These are phyloP conservation scores for Aix galericulata DNA, from an alignment of 2,113 vertebrate genomes.

Conservation along the genomic window DNA sequence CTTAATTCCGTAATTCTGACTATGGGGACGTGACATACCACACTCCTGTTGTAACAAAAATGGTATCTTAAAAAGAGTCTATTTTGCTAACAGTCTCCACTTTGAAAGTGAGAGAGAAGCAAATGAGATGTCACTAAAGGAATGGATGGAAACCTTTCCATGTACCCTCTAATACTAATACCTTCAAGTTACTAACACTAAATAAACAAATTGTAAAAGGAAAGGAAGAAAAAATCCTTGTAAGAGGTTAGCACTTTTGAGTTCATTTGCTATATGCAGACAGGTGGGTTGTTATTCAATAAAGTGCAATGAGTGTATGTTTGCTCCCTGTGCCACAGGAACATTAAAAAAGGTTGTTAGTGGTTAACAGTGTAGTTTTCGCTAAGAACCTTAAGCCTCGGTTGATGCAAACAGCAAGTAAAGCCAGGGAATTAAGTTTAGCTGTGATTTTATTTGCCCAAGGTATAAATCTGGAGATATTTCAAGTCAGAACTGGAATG, in stretches of 20 bases:
- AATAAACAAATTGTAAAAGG: not conserved
- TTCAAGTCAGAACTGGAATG: not conserved
- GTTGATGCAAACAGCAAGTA: not conserved
- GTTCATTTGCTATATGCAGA: not conserved
- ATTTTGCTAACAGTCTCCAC: not conserved
- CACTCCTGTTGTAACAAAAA: not conserved
- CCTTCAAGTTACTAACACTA: not conserved
- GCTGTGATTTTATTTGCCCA: not conserved
- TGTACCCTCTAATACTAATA: not conserved
- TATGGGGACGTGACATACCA: rapidly evolving
- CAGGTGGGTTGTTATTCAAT: not conserved
- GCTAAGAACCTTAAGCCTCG: not conserved
- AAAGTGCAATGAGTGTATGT: not conserved
- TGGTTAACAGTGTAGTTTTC: not conserved
- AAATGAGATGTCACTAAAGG: not conserved
- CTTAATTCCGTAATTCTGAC: not conserved
- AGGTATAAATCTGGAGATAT: not conserved
- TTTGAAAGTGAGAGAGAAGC: not conserved
- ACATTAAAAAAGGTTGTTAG: not conserved
- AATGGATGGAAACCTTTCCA: not conserved
- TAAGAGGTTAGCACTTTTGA: not conserved
- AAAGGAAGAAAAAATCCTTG: not conserved
- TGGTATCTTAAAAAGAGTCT: not conserved
- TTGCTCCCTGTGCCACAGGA: not conserved
- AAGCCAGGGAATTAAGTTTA: not conserved